These are phyloP conservation scores for Oryzias dopingdopingensis DNA, from an alignment of 2,797 vertebrate species.

Conservation along the genomic window DNA sequence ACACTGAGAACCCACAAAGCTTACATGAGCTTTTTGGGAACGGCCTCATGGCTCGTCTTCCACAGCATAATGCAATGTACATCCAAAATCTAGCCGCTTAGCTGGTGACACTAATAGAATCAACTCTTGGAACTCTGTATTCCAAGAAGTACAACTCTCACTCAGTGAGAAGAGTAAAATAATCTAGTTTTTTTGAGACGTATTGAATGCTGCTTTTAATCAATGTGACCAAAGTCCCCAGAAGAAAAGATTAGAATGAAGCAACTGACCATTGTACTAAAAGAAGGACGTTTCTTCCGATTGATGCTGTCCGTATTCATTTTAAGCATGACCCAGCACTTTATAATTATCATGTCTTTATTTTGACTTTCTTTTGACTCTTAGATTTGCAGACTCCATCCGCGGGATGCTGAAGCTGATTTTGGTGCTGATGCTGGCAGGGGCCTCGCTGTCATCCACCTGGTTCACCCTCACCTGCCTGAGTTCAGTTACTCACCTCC, in stretches of 20 bases:
- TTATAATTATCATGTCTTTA: slow-evolving; percentile 1
- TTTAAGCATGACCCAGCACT: neutral
- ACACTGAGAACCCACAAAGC: slow-evolving; percentile 34
- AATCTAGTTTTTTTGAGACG: slow-evolving; percentile 28
- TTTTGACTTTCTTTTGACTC: neutral
- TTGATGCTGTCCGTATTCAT: too few relatives aligned
- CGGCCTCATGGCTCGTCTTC: slow-evolving; percentile 44
- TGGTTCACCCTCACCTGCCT: slow-evolving; percentile 98
- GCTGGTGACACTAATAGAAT: slow-evolving; percentile 61
- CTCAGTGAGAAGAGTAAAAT: slow-evolving; percentile 39
- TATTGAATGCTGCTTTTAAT: slow-evolving; percentile 41
- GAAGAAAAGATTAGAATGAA: slow-evolving; percentile 28
- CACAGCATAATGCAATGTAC: slow-evolving; percentile 22
- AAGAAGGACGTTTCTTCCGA: slow-evolving; percentile 22
- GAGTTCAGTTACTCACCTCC: slow-evolving; percentile 89
- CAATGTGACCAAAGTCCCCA: slow-evolving; percentile 48
- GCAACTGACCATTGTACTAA: slow-evolving; percentile 3
- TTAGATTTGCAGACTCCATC: slow-evolving; percentile 96
- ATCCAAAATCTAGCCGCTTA: slow-evolving; percentile 44
- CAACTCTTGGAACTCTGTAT: slow-evolving; percentile 30
- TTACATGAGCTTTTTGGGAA: slow-evolving; percentile 23
- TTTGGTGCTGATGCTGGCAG: slow-evolving; percentile 92
- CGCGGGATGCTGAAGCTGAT: slow-evolving; percentile 97
- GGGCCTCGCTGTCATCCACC: slow-evolving; percentile 89
- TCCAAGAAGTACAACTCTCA: slow-evolving; percentile 45